These are phyloP conservation scores for Puffinus mauretanicus DNA, from an alignment of 2,113 vertebrate species.

Conservation along the genomic window DNA sequence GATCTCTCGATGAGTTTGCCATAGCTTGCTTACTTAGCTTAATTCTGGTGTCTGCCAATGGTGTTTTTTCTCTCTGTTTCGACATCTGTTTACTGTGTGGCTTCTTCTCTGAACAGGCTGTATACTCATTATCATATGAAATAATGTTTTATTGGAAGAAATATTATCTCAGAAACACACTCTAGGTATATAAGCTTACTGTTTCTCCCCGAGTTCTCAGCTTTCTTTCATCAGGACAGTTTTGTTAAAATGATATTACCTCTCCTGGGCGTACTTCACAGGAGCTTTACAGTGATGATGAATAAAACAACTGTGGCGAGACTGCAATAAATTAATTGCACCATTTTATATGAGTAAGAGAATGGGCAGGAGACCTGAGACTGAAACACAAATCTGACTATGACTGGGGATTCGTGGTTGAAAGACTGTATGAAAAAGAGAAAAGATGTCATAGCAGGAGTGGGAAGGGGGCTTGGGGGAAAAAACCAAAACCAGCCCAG, in stretches of 20 bases:
- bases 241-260: constrained; percentile 67
- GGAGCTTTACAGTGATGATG: constrained; percentile 55
- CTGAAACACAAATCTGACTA: constrained; percentile 39
- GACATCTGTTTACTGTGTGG: not conserved
- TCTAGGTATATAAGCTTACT: not conserved
- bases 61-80: not conserved
- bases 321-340: constrained; percentile 70
- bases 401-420: not conserved
- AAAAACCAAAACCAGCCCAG: not conserved
- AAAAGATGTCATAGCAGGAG: not conserved
- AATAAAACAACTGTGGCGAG: constrained; percentile 73
- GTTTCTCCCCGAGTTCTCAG: constrained; percentile 33
- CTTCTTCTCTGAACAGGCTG: not conserved
- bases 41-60: not conserved
- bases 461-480: not conserved
- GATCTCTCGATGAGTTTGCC: not conserved
- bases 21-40: not conserved
- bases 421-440: not conserved
- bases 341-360: constrained; percentile 55
- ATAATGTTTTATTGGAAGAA: constrained; percentile 27
- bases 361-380: constrained; percentile 27
- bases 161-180: constrained; percentile 4
- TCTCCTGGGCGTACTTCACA: constrained; percentile 59
- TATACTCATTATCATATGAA: not conserved
- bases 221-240: constrained; percentile 56